Evolutionary conservation across 2,113 vertebrate genomes (phyloP), one percentile per base, ranked within the genome.

Genomic region (Tapirus terrestris): DNA sequence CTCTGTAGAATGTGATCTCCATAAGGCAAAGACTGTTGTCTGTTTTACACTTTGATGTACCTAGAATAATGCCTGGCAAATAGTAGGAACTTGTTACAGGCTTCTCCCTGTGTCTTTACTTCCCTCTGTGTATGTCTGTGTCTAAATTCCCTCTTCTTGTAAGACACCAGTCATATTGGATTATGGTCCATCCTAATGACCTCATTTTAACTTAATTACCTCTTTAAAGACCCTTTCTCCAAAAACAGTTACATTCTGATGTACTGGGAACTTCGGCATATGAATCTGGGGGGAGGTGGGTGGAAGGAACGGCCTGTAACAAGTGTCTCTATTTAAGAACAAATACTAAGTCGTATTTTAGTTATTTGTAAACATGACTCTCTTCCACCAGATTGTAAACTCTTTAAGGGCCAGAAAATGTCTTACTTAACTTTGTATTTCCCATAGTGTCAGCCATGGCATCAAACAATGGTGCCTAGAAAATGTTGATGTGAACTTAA

Each of bases 331-430:
- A 17, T 75, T 89, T 96, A 60, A 93, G 95, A 95, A 88, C 8
- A 98, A 85, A 85, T 3, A 51, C 18, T 36, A 90, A 67, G 21
- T 70, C 80, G 48, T 45, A 56, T 84, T 83, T 88, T 79, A 70
- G 2, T 94, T 92, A 89, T 70, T 65, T 97, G 76, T 77, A 81
- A 94, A 81, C 27, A 65, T 48, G 21, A 80, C 18, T 84, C 36
- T 97, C 72, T 95, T 91, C 84, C 25, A 61, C 72, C 89, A 85
- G 48, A 65, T 8, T 60, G 39, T 53, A 84, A 95, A 95, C 13
- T 67, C 56, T 87, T 91, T 33, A 79, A 73, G 20, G 58, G n/a
- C 25, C 63, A 88, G 39, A 84, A 92, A 88, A 92, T 70, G 16
- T 88, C 81, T 77, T 89, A 48, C 5, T 73, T 84, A 91, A 83